Conservation (phyloP, 1,140 invertebrate genomes). For the Aphidius ervi region DNA sequence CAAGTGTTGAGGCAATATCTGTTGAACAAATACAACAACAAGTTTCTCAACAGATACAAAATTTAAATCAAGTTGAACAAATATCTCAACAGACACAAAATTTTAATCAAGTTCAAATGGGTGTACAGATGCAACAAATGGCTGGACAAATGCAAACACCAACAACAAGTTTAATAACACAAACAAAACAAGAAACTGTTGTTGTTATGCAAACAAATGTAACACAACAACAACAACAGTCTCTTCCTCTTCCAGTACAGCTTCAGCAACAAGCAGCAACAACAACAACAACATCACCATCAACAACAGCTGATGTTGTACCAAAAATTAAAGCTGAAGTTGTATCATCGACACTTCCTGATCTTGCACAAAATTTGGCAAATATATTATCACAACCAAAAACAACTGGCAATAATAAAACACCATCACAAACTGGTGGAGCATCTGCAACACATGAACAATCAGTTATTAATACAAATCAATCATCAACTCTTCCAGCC, state of each 20-base stretch:
- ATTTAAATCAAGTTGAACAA: conserved; percentile 19
- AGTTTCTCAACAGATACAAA: conserved; percentile 25
- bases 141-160: neutral
- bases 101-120: conserved; percentile 29
- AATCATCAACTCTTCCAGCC: conserved; percentile 25
- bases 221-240: neutral
- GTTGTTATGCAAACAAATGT: neutral
- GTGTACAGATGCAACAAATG: conserved; percentile 26
- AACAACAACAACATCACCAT: neutral
- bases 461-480: conserved; percentile 15
- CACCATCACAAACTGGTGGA: neutral
- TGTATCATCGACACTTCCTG: conserved; percentile 48
- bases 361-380: conserved; percentile 49
- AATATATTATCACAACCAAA: conserved; percentile 52
- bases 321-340: conserved; percentile 48
- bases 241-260: conserved; percentile 23
- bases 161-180: neutral
- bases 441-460: conserved; percentile 24
- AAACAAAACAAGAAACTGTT: conserved; percentile 10
- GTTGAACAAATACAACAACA: conserved; percentile 21
- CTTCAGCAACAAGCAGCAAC: conserved; percentile 3
- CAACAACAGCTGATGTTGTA: conserved; percentile 27
- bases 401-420: conserved; percentile 34
- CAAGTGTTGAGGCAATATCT: conserved; percentile 20
- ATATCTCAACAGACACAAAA: conserved; percentile 38